Base-by-base conservation (phyloP, 2,113 vertebrate species). In the Maylandia zebra region DNA sequence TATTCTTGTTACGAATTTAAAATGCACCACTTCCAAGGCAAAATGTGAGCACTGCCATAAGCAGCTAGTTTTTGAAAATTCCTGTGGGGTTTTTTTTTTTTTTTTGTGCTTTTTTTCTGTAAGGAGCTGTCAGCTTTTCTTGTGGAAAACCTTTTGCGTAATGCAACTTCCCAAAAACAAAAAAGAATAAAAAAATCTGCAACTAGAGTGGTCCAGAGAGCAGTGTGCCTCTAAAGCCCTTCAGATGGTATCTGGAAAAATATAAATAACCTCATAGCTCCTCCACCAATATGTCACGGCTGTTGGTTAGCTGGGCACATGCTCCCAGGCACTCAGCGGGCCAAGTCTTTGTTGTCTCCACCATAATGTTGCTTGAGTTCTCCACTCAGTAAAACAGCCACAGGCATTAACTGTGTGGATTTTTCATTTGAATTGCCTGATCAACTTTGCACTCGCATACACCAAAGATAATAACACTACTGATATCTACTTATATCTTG, bases 201-300 rank as follows among this genome's bases (percentile, higher is more conserved):
- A 30, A 3, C 32, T 24, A 45, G 24, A 79, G 34, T 43, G 27
- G 7, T 52, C 56, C n/a, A 83, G 85, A 83, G 50, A 24, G 71
- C 17, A 66, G 32, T 11, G 9, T 13, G 45, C 57, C 27, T 82
- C 85, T 64, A 79, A 83, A 79, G 55, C 56, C 14, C 53, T 78
- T 86, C 19, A 41, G 59, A 48, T 78, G 56, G 50, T 83, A 82
- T 90, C 71, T 92, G 24, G 71, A 74, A 56, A 61, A 64, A 53
- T 82, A 90, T 81, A 88, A 90, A 91, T 90, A 88, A 87, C 86
- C 78, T 84, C 36, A 41, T 66, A 82, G 45, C 38, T 76, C 32
- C 38, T 83, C 30, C 83, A 85, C 52, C 50, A 71, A 74, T n/a
- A 50, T 81, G 81, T 82, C 36, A 45, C 5, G 30, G 34, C 88